Conservation (phyloP, 2,113 vertebrate genomes). For the Thalassarche chlororhynchos region DNA sequence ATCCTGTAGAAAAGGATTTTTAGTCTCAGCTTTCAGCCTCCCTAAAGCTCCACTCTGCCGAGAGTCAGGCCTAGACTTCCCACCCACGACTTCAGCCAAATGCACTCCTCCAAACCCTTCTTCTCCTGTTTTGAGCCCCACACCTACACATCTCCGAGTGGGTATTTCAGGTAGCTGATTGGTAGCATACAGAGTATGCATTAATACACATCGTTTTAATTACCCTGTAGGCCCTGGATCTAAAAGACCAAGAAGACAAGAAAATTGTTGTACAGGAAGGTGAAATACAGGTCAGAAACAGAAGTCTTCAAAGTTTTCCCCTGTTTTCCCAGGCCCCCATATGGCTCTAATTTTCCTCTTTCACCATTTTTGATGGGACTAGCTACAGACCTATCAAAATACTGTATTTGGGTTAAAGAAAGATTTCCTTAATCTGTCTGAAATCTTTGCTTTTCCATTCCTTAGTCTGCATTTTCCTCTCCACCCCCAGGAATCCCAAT, state of each 20-base stretch:
- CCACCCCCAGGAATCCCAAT: not conserved
- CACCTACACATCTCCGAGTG: not conserved
- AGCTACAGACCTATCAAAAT: not conserved
- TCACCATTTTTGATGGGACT: not conserved
- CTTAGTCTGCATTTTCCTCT: not conserved
- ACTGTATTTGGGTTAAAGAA: not conserved
- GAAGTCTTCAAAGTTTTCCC: not conserved
- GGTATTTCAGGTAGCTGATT: not conserved
- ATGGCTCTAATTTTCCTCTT: not conserved
- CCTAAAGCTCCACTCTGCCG: not conserved
- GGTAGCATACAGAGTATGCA: not conserved
- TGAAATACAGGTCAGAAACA: not conserved
- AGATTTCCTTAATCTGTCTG: not conserved
- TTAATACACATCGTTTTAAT: not conserved
- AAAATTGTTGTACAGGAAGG: not conserved
- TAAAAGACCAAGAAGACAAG: not conserved
- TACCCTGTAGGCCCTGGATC: not conserved
- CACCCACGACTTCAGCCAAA: not conserved
- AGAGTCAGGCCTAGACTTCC: not conserved
- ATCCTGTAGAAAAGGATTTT: not conserved
- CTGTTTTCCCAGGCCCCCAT: not conserved
- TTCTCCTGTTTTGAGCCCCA: not conserved
- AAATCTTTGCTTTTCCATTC: not conserved
- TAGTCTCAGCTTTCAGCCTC: not conserved
- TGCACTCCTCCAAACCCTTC: not conserved